Conservation (phyloP, 2,888 invertebrate species). For the Vandiemenella viatica region DNA sequence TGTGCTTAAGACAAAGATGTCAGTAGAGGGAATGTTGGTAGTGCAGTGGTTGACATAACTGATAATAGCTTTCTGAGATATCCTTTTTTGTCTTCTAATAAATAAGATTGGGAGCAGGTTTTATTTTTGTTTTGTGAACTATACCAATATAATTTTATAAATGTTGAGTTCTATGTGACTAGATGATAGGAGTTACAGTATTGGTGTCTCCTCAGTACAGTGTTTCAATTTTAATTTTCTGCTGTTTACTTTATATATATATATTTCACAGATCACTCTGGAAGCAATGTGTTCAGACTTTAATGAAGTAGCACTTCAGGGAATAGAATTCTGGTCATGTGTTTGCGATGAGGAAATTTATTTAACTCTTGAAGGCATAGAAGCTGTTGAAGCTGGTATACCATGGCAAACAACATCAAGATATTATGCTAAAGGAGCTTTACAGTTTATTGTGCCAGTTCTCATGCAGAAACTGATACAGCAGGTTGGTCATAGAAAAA, state of each 20-base stretch:
- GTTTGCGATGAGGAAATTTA: constrained; percentile 99
- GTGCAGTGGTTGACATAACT: too few relatives aligned
- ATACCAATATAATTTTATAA: too few relatives aligned
- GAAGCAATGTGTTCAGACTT: constrained; percentile 96
- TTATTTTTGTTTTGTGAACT: too few relatives aligned
- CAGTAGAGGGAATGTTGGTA: too few relatives aligned
- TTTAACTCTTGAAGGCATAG: constrained; percentile 81
- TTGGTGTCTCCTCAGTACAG: not conserved
- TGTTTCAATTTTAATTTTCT: too few relatives aligned
- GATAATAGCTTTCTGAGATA: too few relatives aligned
- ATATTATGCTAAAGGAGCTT: constrained; percentile 95
- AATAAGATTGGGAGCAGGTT: too few relatives aligned
- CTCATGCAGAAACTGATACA: constrained; percentile 70
- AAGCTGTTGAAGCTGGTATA: constrained; percentile 84
- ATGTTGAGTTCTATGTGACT: too few relatives aligned
- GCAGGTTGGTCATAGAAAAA: constrained; percentile 2
- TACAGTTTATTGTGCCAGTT: constrained; percentile 87
- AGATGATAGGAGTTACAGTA: too few relatives aligned
- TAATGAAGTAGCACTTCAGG: constrained; percentile 92
- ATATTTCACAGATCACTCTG: constrained; percentile 69
- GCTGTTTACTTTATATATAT: too few relatives aligned
- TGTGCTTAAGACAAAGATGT: too few relatives aligned
- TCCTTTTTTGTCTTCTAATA: too few relatives aligned
- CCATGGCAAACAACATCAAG: constrained; percentile 86
- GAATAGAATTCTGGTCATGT: constrained; percentile 99